Base-by-base conservation (phyloP, 2,797 vertebrate species). In the Enteromius argenteus region DNA sequence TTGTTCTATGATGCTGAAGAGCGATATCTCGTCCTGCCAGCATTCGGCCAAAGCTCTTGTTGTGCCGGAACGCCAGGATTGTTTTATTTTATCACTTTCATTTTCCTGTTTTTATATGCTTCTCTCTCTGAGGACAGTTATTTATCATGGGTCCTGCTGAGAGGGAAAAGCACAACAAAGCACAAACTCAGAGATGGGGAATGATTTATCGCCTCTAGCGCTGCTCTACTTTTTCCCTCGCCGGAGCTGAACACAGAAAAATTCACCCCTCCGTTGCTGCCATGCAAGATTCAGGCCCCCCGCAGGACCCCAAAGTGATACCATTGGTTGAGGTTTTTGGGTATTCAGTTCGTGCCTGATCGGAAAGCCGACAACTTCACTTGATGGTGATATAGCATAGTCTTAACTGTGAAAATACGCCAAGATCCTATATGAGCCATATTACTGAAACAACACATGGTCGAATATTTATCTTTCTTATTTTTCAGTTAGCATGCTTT, bases 31-130 rank as follows among this genome's bases (percentile, higher is more conserved):
- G 82, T 79, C 83, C 30, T 37, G 74, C 69, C 85, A 87, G 84
- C 64, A 46, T 80, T 73, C 27, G 19, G 44, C 42, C 89, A 86
- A 87, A 87, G 74, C 86, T 90, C 86, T 79, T 84, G 79, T 90
- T 90, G 87, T 87, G 62, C 77, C 23, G 74, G 81, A 88, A 89
- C 42, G 39, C 80, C 66, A 80, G 76, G 75, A 89, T 90, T 89
- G 84, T 89, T 92, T 91, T 89, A 91, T 92, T 93, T 93, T 91
- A 93, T 91, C 87, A 88, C 92, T 92, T 92, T 93, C 86, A 91
- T 93, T 92, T 93, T 92, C 90, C 88, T 87, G 87, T 93, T 94
- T 92, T 93, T 90, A 91, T 90, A 90, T 56, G 78, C 87, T 89
- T 84, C 87, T 91, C 83, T 92, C 90, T 91, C 67, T n/a, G 89